A percentile compares a stretch with the other conserved stretches of the same genome.
These are phyloP conservation scores for Sinodicranocentrus sp. DNA, from an alignment of 2,888 invertebrate species.

Conservation along the genomic window DNA sequence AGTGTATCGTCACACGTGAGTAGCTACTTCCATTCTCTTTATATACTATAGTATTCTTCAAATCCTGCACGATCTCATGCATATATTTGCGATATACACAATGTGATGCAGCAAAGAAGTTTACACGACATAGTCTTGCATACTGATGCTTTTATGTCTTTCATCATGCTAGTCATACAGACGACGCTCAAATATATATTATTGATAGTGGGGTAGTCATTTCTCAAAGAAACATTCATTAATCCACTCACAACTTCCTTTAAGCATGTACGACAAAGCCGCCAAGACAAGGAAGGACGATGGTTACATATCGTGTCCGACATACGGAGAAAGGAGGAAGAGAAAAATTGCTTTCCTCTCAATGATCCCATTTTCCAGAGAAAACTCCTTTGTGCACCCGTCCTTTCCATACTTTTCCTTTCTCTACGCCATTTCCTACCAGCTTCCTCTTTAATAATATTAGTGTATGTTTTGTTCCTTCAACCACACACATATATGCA, in stretches of 20 bases:
- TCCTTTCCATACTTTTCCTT: slow-evolving; percentile 39
- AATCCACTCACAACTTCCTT: slow-evolving; percentile 37
- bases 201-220: slow-evolving; percentile 42
- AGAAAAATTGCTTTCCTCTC: slow-evolving; percentile 56
- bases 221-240: slow-evolving; percentile 58
- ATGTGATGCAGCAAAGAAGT: too few species aligned
- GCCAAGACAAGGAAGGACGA: slow-evolving; percentile 52
- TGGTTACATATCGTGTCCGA: slow-evolving; percentile 48
- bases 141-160: too few species aligned
- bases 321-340: slow-evolving; percentile 50
- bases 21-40: too few species aligned
- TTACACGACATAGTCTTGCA: too few species aligned
- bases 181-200: too few species aligned
- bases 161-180: too few species aligned
- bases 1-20: too few species aligned
- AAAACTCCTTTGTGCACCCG: slow-evolving; percentile 40
- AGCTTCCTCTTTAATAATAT: slow-evolving; percentile 52
- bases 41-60: too few species aligned
- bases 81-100: too few species aligned
- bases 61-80: too few species aligned
- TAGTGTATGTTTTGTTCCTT: slow-evolving; percentile 2
- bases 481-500: not conserved
- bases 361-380: slow-evolving; percentile 24
- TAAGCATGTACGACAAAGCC: slow-evolving; percentile 24
- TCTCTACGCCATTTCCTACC: slow-evolving; percentile 58